Conservation (phyloP, 2,797 vertebrate species). For the Picus viridis region DNA sequence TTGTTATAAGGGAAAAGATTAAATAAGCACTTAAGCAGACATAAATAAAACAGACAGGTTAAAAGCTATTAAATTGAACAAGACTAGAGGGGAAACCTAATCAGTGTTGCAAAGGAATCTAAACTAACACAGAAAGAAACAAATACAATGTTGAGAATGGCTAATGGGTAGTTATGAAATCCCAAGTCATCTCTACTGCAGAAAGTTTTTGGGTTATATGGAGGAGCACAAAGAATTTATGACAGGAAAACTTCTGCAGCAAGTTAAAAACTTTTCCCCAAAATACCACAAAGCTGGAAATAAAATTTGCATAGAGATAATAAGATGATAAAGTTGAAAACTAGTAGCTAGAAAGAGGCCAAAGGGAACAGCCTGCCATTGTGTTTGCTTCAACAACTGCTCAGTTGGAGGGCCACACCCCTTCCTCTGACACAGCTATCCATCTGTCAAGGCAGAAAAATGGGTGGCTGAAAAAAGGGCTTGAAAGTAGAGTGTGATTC, state of each 20-base stretch:
- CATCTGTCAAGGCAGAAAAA: neutral
- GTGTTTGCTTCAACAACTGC: neutral
- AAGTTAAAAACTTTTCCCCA: neutral
- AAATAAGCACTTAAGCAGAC: constrained; percentile 74
- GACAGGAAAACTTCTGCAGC: neutral
- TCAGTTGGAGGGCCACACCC: neutral
- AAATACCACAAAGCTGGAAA: neutral
- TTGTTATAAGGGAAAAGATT: constrained; percentile 74
- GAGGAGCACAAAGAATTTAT: neutral
- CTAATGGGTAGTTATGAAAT: neutral
- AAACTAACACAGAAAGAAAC: constrained; percentile 26
- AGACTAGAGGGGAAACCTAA: constrained; percentile 46
- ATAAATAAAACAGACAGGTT: constrained; percentile 73
- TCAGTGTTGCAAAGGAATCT: constrained; percentile 49
- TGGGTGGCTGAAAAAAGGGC: neutral
- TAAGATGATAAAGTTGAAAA: neutral
- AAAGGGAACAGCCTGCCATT: neutral
- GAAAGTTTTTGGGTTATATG: neutral
- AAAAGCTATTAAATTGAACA: constrained; percentile 71
- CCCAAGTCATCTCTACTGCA: neutral
- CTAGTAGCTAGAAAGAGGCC: neutral
- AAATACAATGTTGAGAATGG: neutral
- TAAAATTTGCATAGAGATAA: neutral
- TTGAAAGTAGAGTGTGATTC: neutral
- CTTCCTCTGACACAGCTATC: neutral